Percentiles rank a stretch among this genome's conserved stretches.
These are phyloP conservation scores for Solenodon paradoxus DNA, from an alignment of 2,113 vertebrate genomes.

Conservation along the genomic window DNA sequence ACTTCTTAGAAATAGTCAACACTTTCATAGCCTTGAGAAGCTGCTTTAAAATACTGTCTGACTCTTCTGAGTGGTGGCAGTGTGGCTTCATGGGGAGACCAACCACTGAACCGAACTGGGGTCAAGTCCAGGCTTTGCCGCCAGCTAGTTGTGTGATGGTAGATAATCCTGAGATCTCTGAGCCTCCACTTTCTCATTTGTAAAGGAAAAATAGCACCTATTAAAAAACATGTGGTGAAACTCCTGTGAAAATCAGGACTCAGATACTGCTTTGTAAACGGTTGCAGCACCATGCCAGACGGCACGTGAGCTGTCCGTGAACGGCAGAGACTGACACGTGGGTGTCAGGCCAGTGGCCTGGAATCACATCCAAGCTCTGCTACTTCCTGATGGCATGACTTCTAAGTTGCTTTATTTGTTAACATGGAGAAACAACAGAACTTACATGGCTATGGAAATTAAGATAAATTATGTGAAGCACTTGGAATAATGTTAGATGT, in stretches of 20 bases:
- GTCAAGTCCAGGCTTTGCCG: not conserved
- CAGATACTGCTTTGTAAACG: not conserved
- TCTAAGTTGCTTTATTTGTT: not conserved
- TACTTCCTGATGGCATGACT: not conserved
- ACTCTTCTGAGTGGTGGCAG: no score
- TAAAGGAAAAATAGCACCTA: not conserved
- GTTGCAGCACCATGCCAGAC: not conserved
- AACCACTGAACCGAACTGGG: rapidly evolving
- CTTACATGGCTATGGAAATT: not conserved
- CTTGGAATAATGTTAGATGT: not conserved
- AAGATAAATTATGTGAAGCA: not conserved
- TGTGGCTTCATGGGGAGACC: not conserved
- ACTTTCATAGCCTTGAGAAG: not conserved
- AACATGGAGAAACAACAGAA: not conserved
- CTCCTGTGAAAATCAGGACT: not conserved
- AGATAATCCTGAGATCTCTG: not conserved
- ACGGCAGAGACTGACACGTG: rapidly evolving
- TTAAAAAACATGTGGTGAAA: not conserved
- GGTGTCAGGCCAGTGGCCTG: not conserved
- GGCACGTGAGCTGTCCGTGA: not conserved
- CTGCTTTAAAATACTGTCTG: not conserved
- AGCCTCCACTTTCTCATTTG: not conserved
- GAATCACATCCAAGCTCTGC: not conserved
- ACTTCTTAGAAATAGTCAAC: not conserved
- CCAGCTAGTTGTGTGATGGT: rapidly evolving